Conservation (phyloP, 2,888 invertebrate species). For the Caenorhabditis doughertyi region DNA sequence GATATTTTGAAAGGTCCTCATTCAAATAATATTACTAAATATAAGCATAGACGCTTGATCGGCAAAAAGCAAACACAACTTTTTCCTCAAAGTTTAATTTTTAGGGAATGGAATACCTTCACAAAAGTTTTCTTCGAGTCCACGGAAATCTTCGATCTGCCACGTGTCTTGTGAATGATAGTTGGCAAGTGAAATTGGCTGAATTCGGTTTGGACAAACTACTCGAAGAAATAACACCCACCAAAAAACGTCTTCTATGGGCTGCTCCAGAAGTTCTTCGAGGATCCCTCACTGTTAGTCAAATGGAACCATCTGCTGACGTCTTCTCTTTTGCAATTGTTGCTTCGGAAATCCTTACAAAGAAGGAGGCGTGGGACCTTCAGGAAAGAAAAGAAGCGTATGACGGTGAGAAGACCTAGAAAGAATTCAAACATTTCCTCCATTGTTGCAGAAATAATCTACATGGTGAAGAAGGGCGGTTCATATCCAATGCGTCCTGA, state of each 20-base stretch:
- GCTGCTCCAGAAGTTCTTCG: slow-evolving; percentile 78
- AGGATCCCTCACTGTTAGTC: slow-evolving; percentile 32
- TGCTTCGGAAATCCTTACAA: slow-evolving; percentile 77
- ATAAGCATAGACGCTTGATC: no score
- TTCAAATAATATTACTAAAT: no score
- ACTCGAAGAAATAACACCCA: slow-evolving; percentile 41
- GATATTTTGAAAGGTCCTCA: no score
- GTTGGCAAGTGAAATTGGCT: slow-evolving; percentile 72
- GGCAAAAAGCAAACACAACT: no score
- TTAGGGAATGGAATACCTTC: slow-evolving; percentile 70
- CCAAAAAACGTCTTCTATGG: slow-evolving; percentile 70
- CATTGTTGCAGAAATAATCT: slow-evolving; percentile 54
- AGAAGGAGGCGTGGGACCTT: slow-evolving; percentile 75
- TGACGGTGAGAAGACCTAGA: slow-evolving; percentile 55
- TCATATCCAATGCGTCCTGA: slow-evolving; percentile 71
- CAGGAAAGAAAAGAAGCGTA: slow-evolving; percentile 68
- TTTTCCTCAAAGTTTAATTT: no score
- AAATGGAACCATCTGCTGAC: slow-evolving; percentile 71
- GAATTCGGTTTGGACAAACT: slow-evolving; percentile 55
- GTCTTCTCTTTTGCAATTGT: slow-evolving; percentile 80
- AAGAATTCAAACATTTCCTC: not conserved
- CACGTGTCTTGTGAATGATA: slow-evolving; percentile 76
- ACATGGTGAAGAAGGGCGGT: slow-evolving; percentile 75
- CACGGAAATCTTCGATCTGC: slow-evolving; percentile 73
- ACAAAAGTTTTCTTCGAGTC: slow-evolving; percentile 66